Evolutionary conservation across 2,797 vertebrate species (phyloP).

Genomic region (Chelon labrosus): DNA sequence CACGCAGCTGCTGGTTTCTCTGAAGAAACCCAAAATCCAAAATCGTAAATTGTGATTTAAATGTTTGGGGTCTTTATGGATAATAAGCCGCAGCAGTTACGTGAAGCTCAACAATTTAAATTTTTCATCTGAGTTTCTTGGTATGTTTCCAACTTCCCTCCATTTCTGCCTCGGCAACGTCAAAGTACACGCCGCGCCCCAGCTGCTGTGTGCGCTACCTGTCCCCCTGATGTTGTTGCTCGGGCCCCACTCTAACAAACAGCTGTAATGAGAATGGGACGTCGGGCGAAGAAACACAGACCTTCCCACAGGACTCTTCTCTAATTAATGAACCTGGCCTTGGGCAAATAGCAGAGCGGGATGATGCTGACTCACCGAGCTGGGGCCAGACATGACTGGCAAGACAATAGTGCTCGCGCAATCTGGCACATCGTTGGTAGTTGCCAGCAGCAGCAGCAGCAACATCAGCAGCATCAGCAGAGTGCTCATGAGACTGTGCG

Average conservation of each 20-base stretch:
- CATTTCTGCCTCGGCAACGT: conserved; percentile 38
- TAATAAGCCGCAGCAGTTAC: conserved; percentile 2
- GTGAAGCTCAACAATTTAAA: conserved; percentile 17
- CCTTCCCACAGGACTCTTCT: conserved; percentile 80
- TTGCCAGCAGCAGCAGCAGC: conserved; percentile 32
- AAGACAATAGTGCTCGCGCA: conserved; percentile 65
- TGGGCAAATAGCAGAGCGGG: conserved; percentile 79
- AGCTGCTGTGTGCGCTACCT: conserved; percentile 51
- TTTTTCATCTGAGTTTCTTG: conserved; percentile 25
- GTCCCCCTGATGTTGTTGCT: conserved; percentile 63
- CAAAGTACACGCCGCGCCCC: conserved; percentile 40
- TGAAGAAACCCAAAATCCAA: neutral
- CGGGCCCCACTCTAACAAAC: conserved; percentile 73
- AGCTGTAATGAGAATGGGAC: conserved; percentile 81
- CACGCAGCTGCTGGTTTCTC: neutral
- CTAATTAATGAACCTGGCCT: conserved; percentile 87
- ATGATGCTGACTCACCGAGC: conserved; percentile 78
- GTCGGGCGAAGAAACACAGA: conserved; percentile 76
- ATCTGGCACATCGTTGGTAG: conserved; percentile 46
- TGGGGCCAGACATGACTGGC: conserved; percentile 72
- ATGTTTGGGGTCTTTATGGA: neutral
- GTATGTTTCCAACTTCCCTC: conserved; percentile 20
- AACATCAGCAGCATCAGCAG: too few relatives aligned
- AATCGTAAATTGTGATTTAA: neutral
- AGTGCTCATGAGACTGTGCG: conserved; percentile 25